phyloP scores from a whole-genome alignment of 2,888 invertebrate species.

The Theretra japonica region DNA sequence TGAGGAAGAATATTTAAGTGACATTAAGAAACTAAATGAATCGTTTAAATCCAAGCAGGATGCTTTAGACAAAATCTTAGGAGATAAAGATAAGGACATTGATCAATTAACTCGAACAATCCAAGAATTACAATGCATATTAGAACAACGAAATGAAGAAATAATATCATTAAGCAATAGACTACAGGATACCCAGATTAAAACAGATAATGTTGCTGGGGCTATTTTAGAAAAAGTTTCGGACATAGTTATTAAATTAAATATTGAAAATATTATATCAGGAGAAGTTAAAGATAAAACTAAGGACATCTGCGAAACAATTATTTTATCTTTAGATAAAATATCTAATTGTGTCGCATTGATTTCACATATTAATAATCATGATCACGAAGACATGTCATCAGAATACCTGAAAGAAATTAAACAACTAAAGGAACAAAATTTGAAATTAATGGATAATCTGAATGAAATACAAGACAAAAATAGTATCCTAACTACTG shows the following conservation, averaged over 20 bases:
- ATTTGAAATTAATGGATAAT: constrained; percentile 48
- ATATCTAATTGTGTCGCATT: constrained; percentile 50
- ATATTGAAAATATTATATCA: constrained; percentile 44
- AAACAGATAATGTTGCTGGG: constrained; percentile 48
- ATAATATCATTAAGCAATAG: constrained; percentile 39
- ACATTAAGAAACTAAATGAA: constrained; percentile 37
- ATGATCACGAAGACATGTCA: constrained; percentile 44
- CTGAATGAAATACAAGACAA: constrained; percentile 48
- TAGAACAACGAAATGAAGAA: constrained; percentile 47
- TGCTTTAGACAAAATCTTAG: constrained; percentile 40
- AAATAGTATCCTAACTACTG: constrained; percentile 44
- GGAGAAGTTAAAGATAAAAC: constrained; percentile 38
- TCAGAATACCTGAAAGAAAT: constrained; percentile 53
- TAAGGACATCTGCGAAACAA: constrained; percentile 46
- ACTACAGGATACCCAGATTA: constrained; percentile 38
- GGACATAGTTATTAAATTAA: constrained; percentile 45
- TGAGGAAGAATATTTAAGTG: background rate
- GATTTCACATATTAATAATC: constrained; percentile 40
- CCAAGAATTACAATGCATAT: constrained; percentile 39
- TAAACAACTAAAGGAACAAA: constrained; percentile 49
- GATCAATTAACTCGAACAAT: constrained; percentile 37
- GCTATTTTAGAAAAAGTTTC: constrained; percentile 50
- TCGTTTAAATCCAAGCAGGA: constrained; percentile 45
- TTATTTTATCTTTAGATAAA: constrained; percentile 56
- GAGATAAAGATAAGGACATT: constrained; percentile 41